phyloP scores from a whole-genome alignment of 2,888 invertebrate species.

The Amblyjoppa proteus region DNA sequence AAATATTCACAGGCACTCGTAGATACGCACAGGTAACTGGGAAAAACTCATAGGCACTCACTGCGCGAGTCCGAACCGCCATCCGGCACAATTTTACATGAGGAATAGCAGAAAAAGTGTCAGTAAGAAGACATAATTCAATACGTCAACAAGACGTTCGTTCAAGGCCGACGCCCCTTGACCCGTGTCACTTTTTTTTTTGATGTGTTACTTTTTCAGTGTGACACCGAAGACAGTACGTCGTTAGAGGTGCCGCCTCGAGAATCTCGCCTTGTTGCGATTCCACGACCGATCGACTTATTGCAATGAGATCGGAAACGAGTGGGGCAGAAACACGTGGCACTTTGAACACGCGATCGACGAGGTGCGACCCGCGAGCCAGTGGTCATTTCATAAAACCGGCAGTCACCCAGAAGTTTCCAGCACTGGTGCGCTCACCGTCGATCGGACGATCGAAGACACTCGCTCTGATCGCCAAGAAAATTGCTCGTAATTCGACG shows the following conservation, averaged over 20 bases:
- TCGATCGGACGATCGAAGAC: slow-evolving; percentile 29
- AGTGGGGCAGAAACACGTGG: not conserved
- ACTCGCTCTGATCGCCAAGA: not conserved
- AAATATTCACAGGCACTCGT: too few relatives aligned
- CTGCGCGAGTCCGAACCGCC: too few relatives aligned
- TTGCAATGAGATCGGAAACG: not conserved
- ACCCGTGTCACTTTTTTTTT: slow-evolving; percentile 8
- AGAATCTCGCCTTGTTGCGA: not conserved
- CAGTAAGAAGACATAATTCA: not conserved
- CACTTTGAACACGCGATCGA: slow-evolving; percentile 14
- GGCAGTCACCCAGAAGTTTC: slow-evolving; percentile 48
- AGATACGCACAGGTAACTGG: too few relatives aligned
- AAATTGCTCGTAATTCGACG: not conserved
- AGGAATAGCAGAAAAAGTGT: slow-evolving; percentile 2
- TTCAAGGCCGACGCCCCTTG: slow-evolving; percentile 38
- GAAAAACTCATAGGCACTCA: too few relatives aligned
- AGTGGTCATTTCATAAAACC: slow-evolving; percentile 45
- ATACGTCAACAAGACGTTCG: not conserved
- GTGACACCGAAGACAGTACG: not conserved
- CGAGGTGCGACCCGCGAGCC: not conserved
- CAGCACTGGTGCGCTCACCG: slow-evolving; percentile 20
- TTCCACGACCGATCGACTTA: not conserved
- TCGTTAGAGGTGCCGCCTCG: slow-evolving; percentile 11
- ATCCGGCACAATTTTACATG: not conserved
- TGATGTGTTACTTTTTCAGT: slow-evolving; percentile 16